Percentiles rank a stretch among this genome's conserved stretches.
phyloP scores from a whole-genome alignment of 2,113 vertebrate genomes.

The Myotis davidii region DNA sequence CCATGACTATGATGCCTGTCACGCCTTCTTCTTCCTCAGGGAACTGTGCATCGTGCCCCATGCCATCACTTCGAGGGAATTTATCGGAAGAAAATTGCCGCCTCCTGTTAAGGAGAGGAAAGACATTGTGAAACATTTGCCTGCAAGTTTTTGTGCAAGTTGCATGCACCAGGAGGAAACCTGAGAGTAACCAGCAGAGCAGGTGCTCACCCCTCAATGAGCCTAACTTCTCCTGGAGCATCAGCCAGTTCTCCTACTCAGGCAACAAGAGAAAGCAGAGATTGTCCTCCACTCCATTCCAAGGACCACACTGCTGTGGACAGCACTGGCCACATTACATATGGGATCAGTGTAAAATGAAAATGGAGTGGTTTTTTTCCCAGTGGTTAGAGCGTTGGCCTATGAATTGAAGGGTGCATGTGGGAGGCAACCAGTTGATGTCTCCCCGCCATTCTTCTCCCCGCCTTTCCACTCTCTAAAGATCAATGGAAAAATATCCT shows the following conservation, averaged over 20 bases:
- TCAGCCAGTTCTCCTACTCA: not conserved
- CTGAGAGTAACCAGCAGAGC: not conserved
- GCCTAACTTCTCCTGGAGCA: not conserved
- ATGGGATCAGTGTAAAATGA: not conserved
- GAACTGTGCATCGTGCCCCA: not conserved
- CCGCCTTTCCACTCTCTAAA: no score
- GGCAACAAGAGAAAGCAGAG: not conserved
- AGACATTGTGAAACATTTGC: not conserved
- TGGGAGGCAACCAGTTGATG: no score
- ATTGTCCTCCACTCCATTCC: not conserved
- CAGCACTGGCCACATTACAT: not conserved
- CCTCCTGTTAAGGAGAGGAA: not conserved
- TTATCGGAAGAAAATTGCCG: not conserved
- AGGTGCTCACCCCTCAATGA: fast-evolving
- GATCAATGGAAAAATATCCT: no score
- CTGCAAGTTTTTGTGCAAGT: not conserved
- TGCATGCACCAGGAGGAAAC: not conserved
- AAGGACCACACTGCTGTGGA: not conserved
- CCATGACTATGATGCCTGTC: not conserved
- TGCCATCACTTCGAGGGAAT: not conserved
- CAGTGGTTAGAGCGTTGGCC: no score
- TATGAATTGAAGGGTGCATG: no score
- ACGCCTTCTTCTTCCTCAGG: not conserved
- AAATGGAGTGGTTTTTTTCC: not conserved
- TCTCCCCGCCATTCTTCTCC: no score